Evolutionary conservation across 2,888 invertebrate genomes (phyloP).

Genomic region (Polylopha cassiicola): DNA sequence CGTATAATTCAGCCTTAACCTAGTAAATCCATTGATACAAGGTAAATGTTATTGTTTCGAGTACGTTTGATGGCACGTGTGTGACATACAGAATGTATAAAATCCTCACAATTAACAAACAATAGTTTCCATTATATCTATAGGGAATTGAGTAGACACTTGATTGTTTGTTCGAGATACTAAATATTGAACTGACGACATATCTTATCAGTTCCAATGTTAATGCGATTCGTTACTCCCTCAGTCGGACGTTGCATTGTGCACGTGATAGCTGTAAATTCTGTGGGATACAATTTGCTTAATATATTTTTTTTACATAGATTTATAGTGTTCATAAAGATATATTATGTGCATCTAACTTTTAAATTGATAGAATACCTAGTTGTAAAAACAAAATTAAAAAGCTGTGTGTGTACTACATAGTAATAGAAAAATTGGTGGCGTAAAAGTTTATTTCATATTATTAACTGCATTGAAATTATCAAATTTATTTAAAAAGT

Average conservation of each 20-base stretch:
- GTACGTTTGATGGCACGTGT: constrained; percentile 29
- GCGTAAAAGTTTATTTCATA: too few species aligned
- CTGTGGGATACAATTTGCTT: constrained; percentile 14
- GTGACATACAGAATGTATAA: constrained; percentile 32
- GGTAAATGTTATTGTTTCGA: constrained; percentile 31
- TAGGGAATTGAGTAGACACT: constrained; percentile 34
- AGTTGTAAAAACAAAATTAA: too few species aligned
- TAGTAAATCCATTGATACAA: constrained; percentile 35
- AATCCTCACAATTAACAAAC: constrained; percentile 37
- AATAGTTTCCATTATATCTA: constrained; percentile 35
- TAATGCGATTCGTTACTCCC: constrained; percentile 44
- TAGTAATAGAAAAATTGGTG: too few species aligned
- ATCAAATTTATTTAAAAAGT: neutral
- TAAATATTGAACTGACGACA: constrained; percentile 61
- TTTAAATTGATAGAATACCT: neutral
- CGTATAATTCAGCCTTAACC: constrained; percentile 41
- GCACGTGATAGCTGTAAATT: constrained; percentile 26
- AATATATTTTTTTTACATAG: too few species aligned
- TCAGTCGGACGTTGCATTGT: constrained; percentile 38
- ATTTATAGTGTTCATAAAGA: too few species aligned
- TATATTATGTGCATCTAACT: too few species aligned
- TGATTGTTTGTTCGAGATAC: constrained; percentile 37
- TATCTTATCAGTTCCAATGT: constrained; percentile 65
- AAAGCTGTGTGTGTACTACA: too few species aligned
- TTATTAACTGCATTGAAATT: too few species aligned